Evolutionary conservation across 2,888 invertebrate genomes (phyloP), one percentile per base, ranked within the genome.

Genomic region (Drosophila cracens): DNA sequence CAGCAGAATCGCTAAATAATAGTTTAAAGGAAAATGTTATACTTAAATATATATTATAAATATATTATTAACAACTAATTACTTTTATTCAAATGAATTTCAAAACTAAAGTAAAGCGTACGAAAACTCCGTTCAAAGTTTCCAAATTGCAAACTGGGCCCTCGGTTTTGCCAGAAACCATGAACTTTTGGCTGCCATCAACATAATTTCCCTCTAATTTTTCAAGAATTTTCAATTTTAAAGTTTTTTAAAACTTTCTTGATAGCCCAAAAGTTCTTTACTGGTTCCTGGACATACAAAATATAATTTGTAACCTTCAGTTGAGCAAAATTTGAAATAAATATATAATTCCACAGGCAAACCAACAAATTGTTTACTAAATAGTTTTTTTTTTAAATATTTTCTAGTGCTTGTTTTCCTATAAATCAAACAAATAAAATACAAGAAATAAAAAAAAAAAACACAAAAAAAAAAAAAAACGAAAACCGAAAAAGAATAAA

Each of bases 21-120:
- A 89, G 81, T 87, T 82, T 81, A 87, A 89, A 68, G 82, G 74
- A 67, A 85, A 89, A 79, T 79, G 81, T 88, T 88, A 84, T 86
- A 71, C 67, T 74, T 81, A 70, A 81, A 70, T 70, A 87, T 75
- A 75, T 79, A 84, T 74, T 67, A 77, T 74, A 77, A 79, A 76
- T 76, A 79, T 66, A 65, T 71, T 75, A 75, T 71, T 61, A 63
- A 74, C 57, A 75, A 70, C 53, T 53, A 58, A 70, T 60, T 62
- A 77, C 57, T 72, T 85, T 82, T 76, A 87, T 71, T 61, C 31
- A 80, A 75, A 73, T 70, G 64, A 78, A 72, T 64, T 75, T 48
- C 71, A 75, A 67, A 67, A 68, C 52, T 70, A 49, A 72, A 53
- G 66, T 60, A 64, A 78, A 70, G 62, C 38, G 40, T 82, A 64